A percentile compares a stretch with the other conserved stretches of the same genome.
phyloP scores from a whole-genome alignment of 2,888 invertebrate species.

The Pristionchus exspectatus region DNA sequence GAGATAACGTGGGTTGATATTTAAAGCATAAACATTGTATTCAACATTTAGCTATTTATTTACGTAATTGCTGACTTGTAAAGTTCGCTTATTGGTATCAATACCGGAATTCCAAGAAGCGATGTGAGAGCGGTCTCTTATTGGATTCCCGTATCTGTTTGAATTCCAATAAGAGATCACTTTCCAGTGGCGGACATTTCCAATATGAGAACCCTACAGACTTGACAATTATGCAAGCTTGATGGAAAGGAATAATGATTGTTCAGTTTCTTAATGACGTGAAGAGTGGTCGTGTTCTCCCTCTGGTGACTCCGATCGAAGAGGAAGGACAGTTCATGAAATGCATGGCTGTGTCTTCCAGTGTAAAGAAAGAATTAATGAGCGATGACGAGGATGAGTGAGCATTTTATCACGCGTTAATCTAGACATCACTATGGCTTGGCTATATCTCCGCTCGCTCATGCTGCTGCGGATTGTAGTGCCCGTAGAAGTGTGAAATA shows the following conservation, averaged over 20 bases:
- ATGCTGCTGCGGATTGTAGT: too few species aligned
- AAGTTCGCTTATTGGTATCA: too few species aligned
- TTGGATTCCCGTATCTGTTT: too few species aligned
- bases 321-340: conserved; percentile 63
- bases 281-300: conserved; percentile 61
- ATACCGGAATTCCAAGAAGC: not conserved
- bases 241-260: not conserved
- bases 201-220: too few species aligned
- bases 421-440: too few species aligned
- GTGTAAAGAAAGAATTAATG: conserved; percentile 53
- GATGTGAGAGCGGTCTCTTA: not conserved
- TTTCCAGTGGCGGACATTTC: too few species aligned
- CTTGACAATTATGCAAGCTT: too few species aligned
- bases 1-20: not conserved
- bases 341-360: not conserved
- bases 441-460: too few species aligned
- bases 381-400: conserved; percentile 52
- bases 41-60: not conserved
- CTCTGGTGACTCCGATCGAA: conserved; percentile 64
- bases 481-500: too few species aligned
- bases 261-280: conserved; percentile 62
- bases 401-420: not conserved
- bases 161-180: too few species aligned
- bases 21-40: not conserved
- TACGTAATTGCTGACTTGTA: not conserved